phyloP scores from a whole-genome alignment of 2,113 vertebrate species.

The Ceyx melanurus region DNA sequence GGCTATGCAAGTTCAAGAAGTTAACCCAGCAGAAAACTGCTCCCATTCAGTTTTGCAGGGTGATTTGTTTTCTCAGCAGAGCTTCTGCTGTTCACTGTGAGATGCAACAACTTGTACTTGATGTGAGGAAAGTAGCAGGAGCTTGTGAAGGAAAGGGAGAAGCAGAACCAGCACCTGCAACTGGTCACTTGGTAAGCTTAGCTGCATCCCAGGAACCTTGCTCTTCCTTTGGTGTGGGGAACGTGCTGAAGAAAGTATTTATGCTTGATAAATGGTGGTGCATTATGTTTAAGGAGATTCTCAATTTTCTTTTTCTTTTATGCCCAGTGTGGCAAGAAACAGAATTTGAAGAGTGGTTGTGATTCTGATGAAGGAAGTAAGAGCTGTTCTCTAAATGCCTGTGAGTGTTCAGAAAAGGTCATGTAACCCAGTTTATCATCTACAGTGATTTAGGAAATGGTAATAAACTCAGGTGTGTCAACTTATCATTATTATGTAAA shows the following conservation, averaged over 20 bases:
- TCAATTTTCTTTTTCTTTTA: neutral
- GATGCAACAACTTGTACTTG: neutral
- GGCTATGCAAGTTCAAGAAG: neutral
- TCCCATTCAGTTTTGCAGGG: neutral
- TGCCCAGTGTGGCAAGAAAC: neutral
- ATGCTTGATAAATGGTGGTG: neutral
- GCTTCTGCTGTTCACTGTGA: neutral
- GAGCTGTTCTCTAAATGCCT: neutral
- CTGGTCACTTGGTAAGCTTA: neutral
- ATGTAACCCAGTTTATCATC: neutral
- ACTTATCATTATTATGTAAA: neutral
- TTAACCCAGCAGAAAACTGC: neutral
- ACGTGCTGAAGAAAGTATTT: fast-evolving
- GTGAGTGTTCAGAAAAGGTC: neutral
- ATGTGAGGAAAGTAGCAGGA: neutral
- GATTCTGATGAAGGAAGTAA: neutral
- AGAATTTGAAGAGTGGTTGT: neutral
- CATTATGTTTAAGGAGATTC: fast-evolving
- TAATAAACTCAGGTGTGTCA: neutral
- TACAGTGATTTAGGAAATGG: neutral
- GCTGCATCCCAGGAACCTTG: neutral
- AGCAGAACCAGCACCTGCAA: fast-evolving
- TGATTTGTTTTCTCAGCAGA: neutral
- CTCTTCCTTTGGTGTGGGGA: neutral
- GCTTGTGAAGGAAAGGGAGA: fast-evolving